These are phyloP conservation scores for Eptatretus burgeri DNA, from an alignment of 2,113 vertebrate species.

Conservation along the genomic window DNA sequence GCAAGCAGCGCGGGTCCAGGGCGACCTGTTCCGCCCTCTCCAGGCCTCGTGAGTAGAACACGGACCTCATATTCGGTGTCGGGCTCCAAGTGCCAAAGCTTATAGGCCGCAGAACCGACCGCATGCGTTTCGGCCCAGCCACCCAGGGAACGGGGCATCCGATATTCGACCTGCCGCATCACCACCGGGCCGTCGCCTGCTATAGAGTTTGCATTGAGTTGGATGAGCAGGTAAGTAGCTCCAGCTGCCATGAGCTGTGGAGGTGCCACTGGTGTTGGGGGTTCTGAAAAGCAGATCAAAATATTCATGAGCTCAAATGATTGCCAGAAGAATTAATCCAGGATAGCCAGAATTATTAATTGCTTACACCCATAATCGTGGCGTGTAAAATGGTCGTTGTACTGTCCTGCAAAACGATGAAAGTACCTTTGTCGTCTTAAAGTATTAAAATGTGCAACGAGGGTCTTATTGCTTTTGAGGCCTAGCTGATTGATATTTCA, in stretches of 20 bases:
- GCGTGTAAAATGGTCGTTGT: too few relatives aligned
- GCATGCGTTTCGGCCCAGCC: conserved; percentile 87
- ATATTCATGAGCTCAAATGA: too few relatives aligned
- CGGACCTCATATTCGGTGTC: conserved; percentile 88
- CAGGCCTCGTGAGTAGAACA: conserved; percentile 62
- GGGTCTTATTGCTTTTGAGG: too few relatives aligned
- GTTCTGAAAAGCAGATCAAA: conserved; percentile 24
- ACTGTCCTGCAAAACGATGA: too few relatives aligned
- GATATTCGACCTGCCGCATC: conserved; percentile 78
- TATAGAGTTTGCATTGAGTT: conserved; percentile 89
- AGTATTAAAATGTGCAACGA: too few relatives aligned
- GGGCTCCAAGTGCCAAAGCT: conserved; percentile 84
- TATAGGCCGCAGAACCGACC: conserved; percentile 75
- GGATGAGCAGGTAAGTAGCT: conserved; percentile 74
- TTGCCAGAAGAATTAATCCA: too few relatives aligned
- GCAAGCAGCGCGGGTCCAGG: conserved; percentile 66
- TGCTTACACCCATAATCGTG: too few relatives aligned
- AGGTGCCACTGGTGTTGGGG: conserved; percentile 69
- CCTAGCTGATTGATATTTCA: too few relatives aligned
- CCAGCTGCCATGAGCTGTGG: conserved; percentile 72
- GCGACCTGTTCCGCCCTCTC: conserved; percentile 69
- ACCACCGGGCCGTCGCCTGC: conserved; percentile 91
- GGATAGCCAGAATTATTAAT: too few relatives aligned
- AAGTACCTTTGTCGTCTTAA: too few relatives aligned
- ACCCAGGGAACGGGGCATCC: conserved; percentile 51